Percentiles rank a stretch among this genome's conserved stretches.
Evolutionary conservation across 2,797 vertebrate species (phyloP).

Genomic region (Fistularia tabacaria): DNA sequence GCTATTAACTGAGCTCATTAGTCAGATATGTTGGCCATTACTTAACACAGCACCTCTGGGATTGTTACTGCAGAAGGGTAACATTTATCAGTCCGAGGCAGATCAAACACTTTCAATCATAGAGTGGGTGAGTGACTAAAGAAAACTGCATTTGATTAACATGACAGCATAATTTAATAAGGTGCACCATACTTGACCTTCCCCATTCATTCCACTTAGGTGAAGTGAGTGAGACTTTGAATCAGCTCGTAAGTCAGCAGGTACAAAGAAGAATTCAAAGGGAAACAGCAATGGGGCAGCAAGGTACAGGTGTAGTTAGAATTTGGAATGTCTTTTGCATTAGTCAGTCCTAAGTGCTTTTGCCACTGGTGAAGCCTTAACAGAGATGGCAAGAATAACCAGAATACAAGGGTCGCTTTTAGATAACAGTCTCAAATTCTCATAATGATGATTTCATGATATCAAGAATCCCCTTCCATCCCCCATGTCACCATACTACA

Average conservation of each 20-base stretch:
- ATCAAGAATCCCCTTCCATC: too few species aligned
- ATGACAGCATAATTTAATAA: conserved; percentile 41
- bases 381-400: too few species aligned
- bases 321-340: too few species aligned
- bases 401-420: too few species aligned
- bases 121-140: conserved; percentile 28
- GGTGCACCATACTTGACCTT: conserved; percentile 48
- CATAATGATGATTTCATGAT: too few species aligned
- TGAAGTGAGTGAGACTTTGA: conserved; percentile 13
- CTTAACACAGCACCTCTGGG: conserved; percentile 37
- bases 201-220: not conserved
- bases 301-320: too few species aligned
- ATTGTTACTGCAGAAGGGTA: conserved; percentile 31
- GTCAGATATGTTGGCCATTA: conserved; percentile 45
- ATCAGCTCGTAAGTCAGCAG: conserved; percentile 10
- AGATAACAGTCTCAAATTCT: too few species aligned
- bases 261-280: not conserved
- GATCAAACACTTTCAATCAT: conserved; percentile 42
- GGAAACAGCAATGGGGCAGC: too few species aligned
- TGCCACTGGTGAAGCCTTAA: too few species aligned
- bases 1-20: conserved; percentile 43
- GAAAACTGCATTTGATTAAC: conserved; percentile 44
- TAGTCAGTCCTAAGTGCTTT: too few species aligned
- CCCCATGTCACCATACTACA: too few species aligned
- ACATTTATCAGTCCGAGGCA: conserved; percentile 47